phyloP scores from a whole-genome alignment of 2,797 vertebrate genomes.

The Melanotaenia boesemani region DNA sequence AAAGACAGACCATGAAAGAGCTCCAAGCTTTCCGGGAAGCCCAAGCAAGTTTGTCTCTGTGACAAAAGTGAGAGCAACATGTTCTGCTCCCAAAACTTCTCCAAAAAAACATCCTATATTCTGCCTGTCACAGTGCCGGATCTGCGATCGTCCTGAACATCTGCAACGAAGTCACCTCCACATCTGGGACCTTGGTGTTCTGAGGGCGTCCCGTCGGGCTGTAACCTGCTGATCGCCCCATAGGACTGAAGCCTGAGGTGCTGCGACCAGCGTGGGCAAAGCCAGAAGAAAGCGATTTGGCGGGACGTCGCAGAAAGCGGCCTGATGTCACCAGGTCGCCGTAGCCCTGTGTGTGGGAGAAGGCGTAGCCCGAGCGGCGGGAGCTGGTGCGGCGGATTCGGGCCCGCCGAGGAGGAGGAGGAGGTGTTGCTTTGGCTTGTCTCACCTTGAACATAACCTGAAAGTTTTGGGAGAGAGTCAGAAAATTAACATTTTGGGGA shows the following conservation, averaged over 20 bases:
- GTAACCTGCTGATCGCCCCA: slow-evolving; percentile 82
- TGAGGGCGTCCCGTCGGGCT: slow-evolving; percentile 77
- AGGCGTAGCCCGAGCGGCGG: slow-evolving; percentile 93
- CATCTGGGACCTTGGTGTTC: slow-evolving; percentile 58
- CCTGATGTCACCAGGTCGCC: slow-evolving; percentile 93
- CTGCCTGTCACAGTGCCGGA: slow-evolving; percentile 55
- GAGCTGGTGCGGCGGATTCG: slow-evolving; percentile 83
- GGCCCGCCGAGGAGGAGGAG: slow-evolving; percentile 69
- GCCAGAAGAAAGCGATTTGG: slow-evolving; percentile 48
- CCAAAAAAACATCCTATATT: not conserved
- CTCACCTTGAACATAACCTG: slow-evolving; percentile 90
- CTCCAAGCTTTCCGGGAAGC: slow-evolving; percentile 13
- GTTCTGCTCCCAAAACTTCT: not conserved
- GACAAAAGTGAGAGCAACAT: not conserved
- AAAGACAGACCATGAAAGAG: not conserved
- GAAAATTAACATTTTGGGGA: not conserved
- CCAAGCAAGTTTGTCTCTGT: slow-evolving; percentile 1
- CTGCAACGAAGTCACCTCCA: slow-evolving; percentile 80
- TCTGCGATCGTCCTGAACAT: slow-evolving; percentile 76
- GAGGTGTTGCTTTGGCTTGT: slow-evolving; percentile 79
- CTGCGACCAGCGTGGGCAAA: slow-evolving; percentile 67
- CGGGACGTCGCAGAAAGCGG: slow-evolving; percentile 83
- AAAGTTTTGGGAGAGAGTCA: not conserved
- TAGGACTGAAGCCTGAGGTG: slow-evolving; percentile 76
- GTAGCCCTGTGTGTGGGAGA: slow-evolving; percentile 93